Evolutionary conservation across 1,140 invertebrate genomes (phyloP).

Genomic region (Diorhabda sublineata): DNA sequence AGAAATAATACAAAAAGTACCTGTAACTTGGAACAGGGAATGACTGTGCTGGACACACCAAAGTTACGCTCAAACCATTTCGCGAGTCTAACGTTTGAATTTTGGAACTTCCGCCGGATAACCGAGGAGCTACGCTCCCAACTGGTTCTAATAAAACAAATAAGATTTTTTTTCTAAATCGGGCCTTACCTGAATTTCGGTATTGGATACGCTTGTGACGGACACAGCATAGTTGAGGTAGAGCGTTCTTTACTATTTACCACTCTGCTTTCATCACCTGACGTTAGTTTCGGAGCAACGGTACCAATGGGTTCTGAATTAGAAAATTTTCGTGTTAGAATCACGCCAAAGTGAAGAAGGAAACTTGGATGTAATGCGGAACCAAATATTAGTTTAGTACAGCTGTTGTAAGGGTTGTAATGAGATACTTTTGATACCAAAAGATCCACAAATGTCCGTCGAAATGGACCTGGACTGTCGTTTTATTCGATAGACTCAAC

Average conservation of each 20-base stretch:
- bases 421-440: too few relatives aligned
- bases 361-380: too few relatives aligned
- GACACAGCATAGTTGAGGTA: constrained; percentile 61
- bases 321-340: constrained; percentile 7
- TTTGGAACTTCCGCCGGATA: constrained; percentile 51
- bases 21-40: constrained; percentile 63
- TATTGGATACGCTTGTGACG: constrained; percentile 58
- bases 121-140: constrained; percentile 64
- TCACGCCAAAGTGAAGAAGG: too few relatives aligned
- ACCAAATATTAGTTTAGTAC: too few relatives aligned
- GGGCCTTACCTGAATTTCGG: constrained; percentile 54
- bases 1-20: constrained; percentile 41
- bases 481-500: too few relatives aligned
- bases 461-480: too few relatives aligned
- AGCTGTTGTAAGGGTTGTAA: too few relatives aligned
- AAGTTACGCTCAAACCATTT: constrained; percentile 28
- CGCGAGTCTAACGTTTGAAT: constrained; percentile 37
- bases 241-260: constrained; percentile 53
- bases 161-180: constrained; percentile 21
- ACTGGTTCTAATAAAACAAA: constrained; percentile 59
- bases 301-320: constrained; percentile 69
- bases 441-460: too few relatives aligned
- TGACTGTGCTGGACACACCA: constrained; percentile 62
- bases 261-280: constrained; percentile 61
- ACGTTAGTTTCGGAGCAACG: constrained; percentile 71